Base-by-base conservation (phyloP, 2,888 invertebrate genomes). In the Vandiemenella viatica region DNA sequence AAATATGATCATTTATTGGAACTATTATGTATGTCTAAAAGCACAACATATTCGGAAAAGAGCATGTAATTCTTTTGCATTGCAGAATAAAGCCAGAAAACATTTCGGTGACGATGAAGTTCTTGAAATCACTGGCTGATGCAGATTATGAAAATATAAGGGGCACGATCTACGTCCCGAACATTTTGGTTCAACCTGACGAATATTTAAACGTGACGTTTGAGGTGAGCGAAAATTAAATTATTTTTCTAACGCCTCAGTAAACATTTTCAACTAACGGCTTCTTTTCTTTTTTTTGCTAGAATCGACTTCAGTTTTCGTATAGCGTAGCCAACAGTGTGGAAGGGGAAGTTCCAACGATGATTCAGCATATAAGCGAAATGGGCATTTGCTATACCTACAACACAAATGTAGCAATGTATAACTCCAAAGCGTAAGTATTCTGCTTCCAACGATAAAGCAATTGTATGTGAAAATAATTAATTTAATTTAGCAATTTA, bases 371-470 rank as follows among this genome's bases (percentile, higher is more conserved):
- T 26, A 38, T 45, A n/a, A 21, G 38, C 21, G 83, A 83, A 62
- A 73, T 79, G 69, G 83, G 83, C 2, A 62, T 80, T 49, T 83
- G 83, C 56, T 79, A 79, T 61, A 69, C 79, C 18, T 75, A 79
- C 44, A 82, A 82, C 60, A 80, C 81, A 0, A 67, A 74, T 56
- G 69, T 77, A 22, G 77, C 80, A 1, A 62, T 72, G 8, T 77
- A 76, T 58, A 76, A 72, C 60, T 72, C 74, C 8, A 73, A 72
- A 1, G 58, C 61, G 76, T 77, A 63, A 70, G 72, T 66, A 16
- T 50, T 19, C n/a, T 38, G n/a, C 6, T 19, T 37, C 43, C 57
- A 56, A 4, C 32, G 8, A 18, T 13, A 15, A 22, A 43, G 7
- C 13, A 26, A 26, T 13, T 26, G 26, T 26, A 8, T 13, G 26